Evolutionary conservation across 92 coral and sea anemone species (phyloP).

Genomic region (Pocillopora grandis): DNA sequence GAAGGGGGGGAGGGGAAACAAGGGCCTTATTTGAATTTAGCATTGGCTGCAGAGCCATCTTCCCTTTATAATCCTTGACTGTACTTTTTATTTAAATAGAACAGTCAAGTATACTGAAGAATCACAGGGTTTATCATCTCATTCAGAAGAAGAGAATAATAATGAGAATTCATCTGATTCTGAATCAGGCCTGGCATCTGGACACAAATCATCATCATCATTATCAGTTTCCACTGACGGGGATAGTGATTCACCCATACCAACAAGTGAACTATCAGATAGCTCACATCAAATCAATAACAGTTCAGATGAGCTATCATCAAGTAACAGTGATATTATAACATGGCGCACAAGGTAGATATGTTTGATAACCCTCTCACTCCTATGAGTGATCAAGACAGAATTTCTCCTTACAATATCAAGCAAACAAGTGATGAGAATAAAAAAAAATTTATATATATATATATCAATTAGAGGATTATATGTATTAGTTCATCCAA

Average conservation of each 20-base stretch:
- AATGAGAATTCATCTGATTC: slow-evolving; percentile 12
- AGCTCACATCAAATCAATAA: background rate
- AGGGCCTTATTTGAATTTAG: no score
- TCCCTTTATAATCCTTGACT: background rate
- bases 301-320: slow-evolving; percentile 20
- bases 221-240: background rate
- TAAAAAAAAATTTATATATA: no score
- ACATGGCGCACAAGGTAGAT: slow-evolving; percentile 24
- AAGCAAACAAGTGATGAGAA: no score
- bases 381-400: no score
- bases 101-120: background rate
- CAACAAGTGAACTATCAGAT: slow-evolving; percentile 40
- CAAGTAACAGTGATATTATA: slow-evolving; percentile 6
- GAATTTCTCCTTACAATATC: no score
- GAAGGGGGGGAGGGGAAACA: no score
- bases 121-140: slow-evolving; percentile 1
- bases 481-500: no score
- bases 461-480: no score
- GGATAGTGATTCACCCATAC: slow-evolving; percentile 32
- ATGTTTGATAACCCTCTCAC: no score
- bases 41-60: background rate
- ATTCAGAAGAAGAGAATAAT: slow-evolving; percentile 1
- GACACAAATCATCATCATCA: background rate
- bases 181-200: slow-evolving; percentile 37
- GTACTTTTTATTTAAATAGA: background rate